Base-by-base conservation (phyloP, 2,797 vertebrate species). In the Delichon dasypus region DNA sequence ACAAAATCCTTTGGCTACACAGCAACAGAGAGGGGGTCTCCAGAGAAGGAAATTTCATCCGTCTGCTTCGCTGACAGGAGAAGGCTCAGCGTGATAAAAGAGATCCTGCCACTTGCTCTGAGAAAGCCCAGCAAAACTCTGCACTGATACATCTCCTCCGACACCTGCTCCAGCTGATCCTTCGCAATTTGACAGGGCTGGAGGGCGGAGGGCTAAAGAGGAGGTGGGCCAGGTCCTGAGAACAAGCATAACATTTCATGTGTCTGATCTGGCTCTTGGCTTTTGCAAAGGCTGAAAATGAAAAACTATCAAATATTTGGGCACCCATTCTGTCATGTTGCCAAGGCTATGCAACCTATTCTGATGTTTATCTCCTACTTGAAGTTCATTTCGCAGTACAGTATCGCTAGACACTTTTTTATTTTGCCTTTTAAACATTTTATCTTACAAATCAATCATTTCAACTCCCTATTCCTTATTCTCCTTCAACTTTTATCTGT, bases 51-150 rank as follows among this genome's bases (percentile, higher is more conserved):
- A 97, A 98, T 97, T 97, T 97, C 96, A 96, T 97, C 97, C 17
- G 92, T 47, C 94, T 92, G 58, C 93, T 86, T 93, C n/a, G 96
- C 97, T 98, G 98, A 98, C 98, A 98, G 97, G 97, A 92, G 57
- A 86, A 86, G 97, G 96, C 97, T 97, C 96, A 87, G 94, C 9
- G 16, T 97, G 98, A 98, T 97, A 97, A 97, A 97, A 97, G 94
- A 81, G 93, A 97, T 95, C 71, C 97, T 97, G 96, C 96, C 91
- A 96, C 96, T 97, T 40, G 95, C 95, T 95, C 89, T 95, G 96
- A 90, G 91, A 95, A 94, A 92, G 67, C 51, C 73, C 95, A 94
- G 95, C 65, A 91, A 88, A 94, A 74, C 90, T 81, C 93, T 45
- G 92, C 9, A 13, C 88, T 86, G 88, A 93, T 92, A 85, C 88